These are phyloP conservation scores for Steromphala cineraria DNA, from an alignment of 2,888 invertebrate species.

Conservation along the genomic window DNA sequence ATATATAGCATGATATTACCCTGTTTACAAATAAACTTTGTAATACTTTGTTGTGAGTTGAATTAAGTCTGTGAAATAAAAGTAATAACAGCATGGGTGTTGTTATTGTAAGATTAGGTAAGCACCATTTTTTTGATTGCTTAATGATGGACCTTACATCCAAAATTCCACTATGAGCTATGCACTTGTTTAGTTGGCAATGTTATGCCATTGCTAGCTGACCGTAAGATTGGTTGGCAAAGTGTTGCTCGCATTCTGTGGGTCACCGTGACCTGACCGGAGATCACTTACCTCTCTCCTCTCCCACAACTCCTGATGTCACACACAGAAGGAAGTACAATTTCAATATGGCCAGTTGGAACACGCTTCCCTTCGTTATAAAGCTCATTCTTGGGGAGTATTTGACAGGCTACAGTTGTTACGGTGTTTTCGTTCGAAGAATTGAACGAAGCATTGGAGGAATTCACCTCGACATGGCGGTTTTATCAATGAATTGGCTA, in stretches of 20 bases:
- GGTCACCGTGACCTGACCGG: background rate
- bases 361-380: background rate
- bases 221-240: too few relatives aligned
- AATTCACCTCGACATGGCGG: slow-evolving; percentile 14
- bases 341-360: background rate
- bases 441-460: background rate
- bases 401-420: background rate
- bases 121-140: too few relatives aligned
- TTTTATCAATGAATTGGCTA: slow-evolving; percentile 10
- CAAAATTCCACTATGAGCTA: too few relatives aligned
- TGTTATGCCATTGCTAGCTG: too few relatives aligned
- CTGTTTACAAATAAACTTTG: too few relatives aligned
- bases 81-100: too few relatives aligned
- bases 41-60: too few relatives aligned
- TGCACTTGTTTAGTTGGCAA: too few relatives aligned
- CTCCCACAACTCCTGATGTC: background rate
- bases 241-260: background rate
- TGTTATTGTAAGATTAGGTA: too few relatives aligned
- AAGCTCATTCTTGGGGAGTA: background rate
- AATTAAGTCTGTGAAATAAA: too few relatives aligned
- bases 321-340: background rate
- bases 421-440: background rate
- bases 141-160: too few relatives aligned
- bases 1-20: too few relatives aligned
- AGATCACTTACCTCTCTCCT: background rate